Conservation (phyloP, 2,888 invertebrate species). For the Mesorhabditis sp. region DNA sequence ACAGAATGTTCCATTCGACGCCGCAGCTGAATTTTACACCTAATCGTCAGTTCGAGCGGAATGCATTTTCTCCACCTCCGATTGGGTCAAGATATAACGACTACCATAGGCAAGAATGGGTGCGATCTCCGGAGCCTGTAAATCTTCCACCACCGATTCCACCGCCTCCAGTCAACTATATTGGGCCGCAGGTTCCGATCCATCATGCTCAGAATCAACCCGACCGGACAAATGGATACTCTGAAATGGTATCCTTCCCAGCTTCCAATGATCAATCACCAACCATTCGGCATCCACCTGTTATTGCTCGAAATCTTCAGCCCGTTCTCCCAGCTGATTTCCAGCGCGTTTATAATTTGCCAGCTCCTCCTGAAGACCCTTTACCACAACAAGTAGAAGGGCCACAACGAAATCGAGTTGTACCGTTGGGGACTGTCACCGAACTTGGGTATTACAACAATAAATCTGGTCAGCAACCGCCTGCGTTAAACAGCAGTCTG, state of each 20-base stretch:
- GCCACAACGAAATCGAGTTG: neutral
- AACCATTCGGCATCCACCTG: neutral
- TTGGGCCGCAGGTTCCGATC: neutral
- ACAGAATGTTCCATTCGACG: neutral
- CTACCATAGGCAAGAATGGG: neutral
- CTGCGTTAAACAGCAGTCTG: neutral
- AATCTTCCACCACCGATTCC: neutral
- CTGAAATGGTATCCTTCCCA: no score
- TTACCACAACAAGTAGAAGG: neutral
- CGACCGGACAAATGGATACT: neutral
- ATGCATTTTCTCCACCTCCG: slow-evolving; percentile 1
- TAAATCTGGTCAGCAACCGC: neutral
- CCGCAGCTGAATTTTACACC: neutral
- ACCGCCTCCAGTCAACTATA: neutral
- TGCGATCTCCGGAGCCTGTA: neutral
- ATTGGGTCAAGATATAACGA: no score
- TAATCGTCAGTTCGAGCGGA: neutral
- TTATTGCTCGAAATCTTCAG: slow-evolving; percentile 3
- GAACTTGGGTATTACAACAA: neutral
- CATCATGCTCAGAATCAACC: neutral
- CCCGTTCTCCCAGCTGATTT: neutral
- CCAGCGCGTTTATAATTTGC: neutral
- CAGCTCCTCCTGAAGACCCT: neutral
- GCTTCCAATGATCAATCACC: neutral
- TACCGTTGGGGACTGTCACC: neutral